Conservation (phyloP, 2,797 vertebrate genomes). For the Phrynocephalus vlangalii region DNA sequence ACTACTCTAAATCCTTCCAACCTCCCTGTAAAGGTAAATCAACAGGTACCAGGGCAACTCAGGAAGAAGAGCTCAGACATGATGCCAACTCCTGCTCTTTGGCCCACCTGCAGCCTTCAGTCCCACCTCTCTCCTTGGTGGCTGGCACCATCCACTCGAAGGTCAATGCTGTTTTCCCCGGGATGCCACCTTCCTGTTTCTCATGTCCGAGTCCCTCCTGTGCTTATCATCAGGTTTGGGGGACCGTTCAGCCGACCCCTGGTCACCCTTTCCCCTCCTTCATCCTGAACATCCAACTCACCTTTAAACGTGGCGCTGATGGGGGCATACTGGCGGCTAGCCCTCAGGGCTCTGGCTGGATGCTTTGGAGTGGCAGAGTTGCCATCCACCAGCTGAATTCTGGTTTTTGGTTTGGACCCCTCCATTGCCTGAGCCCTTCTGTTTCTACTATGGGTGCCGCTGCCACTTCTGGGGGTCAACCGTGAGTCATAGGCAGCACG, state of each 20-base stretch:
- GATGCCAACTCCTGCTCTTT: no score
- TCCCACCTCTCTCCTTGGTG: no score
- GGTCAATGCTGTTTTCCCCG: no score
- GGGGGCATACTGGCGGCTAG: not conserved
- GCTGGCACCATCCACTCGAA: no score
- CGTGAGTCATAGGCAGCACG: no score
- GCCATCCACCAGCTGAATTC: rapidly evolving
- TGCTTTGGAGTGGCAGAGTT: not conserved
- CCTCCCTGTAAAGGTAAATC: not conserved
- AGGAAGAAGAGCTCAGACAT: no score
- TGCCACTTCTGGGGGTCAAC: no score
- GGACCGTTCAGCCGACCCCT: not conserved
- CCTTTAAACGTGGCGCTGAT: constrained; percentile 46
- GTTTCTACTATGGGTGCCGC: not conserved
- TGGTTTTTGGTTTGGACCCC: not conserved
- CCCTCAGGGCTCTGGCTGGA: not conserved
- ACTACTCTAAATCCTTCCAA: not conserved
- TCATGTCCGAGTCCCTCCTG: no score
- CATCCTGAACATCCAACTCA: not conserved
- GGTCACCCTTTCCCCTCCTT: not conserved
- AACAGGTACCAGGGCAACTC: no score
- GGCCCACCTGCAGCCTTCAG: no score
- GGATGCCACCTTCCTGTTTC: not conserved
- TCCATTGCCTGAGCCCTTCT: not conserved
- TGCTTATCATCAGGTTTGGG: no score